These are phyloP conservation scores for Cariama cristata DNA, from an alignment of 2,113 vertebrate genomes.

Conservation along the genomic window DNA sequence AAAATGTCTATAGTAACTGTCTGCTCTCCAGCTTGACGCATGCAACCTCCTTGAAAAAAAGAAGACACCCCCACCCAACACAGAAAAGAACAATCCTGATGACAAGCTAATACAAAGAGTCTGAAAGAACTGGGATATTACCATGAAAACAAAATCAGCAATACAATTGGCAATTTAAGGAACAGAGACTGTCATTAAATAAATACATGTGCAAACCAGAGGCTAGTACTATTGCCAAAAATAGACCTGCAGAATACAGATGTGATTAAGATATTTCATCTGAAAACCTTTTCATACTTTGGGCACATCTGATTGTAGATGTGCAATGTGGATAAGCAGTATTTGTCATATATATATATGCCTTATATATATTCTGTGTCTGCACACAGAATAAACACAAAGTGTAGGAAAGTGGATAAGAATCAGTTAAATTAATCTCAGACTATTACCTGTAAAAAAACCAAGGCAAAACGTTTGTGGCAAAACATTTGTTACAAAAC, in stretches of 20 bases:
- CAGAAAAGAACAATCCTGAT: not conserved
- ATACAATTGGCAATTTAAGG: constrained; percentile 48
- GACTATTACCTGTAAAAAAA: not conserved
- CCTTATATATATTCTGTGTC: not conserved
- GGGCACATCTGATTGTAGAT: not conserved
- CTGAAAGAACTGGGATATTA: constrained; percentile 1
- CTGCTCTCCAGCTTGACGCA: not conserved
- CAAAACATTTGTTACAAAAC: not conserved
- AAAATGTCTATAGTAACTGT: not conserved
- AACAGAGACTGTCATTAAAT: constrained; percentile 29
- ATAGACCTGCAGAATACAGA: constrained; percentile 17
- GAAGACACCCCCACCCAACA: not conserved
- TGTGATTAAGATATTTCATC: constrained; percentile 10
- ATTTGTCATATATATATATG: not conserved
- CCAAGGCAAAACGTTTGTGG: not conserved
- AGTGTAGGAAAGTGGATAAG: not conserved
- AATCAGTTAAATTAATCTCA: not conserved
- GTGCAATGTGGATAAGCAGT: not conserved
- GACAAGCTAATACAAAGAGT: not conserved
- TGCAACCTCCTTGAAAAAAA: not conserved
- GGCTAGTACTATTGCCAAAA: constrained; percentile 12
- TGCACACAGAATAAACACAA: not conserved
- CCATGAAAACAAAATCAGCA: constrained; percentile 30
- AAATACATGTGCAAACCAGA: constrained; percentile 35
- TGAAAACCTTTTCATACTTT: not conserved